Conservation (phyloP, 2,113 vertebrate species). For the Tinamus guttatus region DNA sequence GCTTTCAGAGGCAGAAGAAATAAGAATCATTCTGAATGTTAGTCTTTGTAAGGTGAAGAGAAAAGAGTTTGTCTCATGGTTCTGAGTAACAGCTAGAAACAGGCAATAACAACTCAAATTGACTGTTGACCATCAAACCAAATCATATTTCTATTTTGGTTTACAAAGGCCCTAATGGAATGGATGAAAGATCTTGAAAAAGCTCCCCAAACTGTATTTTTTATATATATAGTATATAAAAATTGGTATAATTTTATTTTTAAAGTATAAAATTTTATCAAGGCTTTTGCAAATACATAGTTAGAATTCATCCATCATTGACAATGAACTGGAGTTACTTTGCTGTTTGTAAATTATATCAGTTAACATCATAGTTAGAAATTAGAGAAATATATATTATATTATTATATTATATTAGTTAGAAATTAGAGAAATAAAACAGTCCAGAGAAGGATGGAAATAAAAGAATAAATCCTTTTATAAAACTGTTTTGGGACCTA, state of each 20-base stretch:
- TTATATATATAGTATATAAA: background rate
- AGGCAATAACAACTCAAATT: background rate
- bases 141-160: background rate
- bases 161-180: background rate
- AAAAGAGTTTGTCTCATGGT: background rate
- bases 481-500: background rate
- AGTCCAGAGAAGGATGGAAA: background rate
- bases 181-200: background rate
- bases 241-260: background rate
- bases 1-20: background rate
- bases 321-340: background rate
- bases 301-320: background rate
- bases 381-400: too few relatives aligned
- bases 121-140: background rate
- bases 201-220: rapidly evolving
- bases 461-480: background rate
- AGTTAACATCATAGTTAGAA: background rate
- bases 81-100: background rate
- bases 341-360: background rate
- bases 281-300: background rate
- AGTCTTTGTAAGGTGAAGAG: background rate
- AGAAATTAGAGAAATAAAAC: background rate
- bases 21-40: background rate
- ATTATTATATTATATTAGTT: too few relatives aligned
- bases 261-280: background rate